Evolutionary conservation across 1,140 invertebrate species (phyloP).

Genomic region (Hormaphis cornu): DNA sequence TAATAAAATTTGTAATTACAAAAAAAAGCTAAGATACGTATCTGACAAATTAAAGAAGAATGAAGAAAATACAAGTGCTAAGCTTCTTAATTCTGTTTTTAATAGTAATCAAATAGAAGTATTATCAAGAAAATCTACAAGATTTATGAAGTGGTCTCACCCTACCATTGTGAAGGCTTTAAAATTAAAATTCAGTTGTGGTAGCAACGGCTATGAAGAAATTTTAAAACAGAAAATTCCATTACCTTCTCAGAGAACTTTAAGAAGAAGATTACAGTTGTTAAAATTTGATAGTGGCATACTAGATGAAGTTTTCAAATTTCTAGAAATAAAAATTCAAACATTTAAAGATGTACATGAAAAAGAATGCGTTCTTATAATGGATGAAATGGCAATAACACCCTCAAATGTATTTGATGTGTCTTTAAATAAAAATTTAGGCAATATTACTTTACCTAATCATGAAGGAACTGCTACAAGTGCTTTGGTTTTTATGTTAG

Average conservation of each 20-base stretch:
- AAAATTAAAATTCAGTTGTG: constrained; percentile 30
- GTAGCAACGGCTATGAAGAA: constrained; percentile 27
- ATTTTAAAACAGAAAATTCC: constrained; percentile 26
- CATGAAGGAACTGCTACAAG: neutral
- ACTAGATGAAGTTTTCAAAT: constrained; percentile 26
- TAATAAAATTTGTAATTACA: neutral
- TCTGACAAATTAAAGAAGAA: neutral
- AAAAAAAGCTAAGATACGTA: neutral
- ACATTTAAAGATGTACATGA: constrained; percentile 8
- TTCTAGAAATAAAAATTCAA: constrained; percentile 25
- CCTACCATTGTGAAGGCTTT: constrained; percentile 31
- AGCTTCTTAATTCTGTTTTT: neutral
- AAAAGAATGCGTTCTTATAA: constrained; percentile 31
- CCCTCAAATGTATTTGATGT: neutral
- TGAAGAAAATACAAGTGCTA: neutral
- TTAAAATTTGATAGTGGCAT: constrained; percentile 30
- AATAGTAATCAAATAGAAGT: neutral
- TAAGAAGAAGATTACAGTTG: constrained; percentile 29
- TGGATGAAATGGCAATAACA: constrained; percentile 33
- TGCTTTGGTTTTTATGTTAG: constrained; percentile 8
- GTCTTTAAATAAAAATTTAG: neutral
- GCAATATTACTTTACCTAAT: constrained; percentile 6
- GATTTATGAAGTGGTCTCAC: constrained; percentile 9
- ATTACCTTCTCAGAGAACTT: constrained; percentile 32
- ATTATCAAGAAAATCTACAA: neutral